Base-by-base conservation (phyloP, 2,113 vertebrate genomes). In the Pelusios castaneus region DNA sequence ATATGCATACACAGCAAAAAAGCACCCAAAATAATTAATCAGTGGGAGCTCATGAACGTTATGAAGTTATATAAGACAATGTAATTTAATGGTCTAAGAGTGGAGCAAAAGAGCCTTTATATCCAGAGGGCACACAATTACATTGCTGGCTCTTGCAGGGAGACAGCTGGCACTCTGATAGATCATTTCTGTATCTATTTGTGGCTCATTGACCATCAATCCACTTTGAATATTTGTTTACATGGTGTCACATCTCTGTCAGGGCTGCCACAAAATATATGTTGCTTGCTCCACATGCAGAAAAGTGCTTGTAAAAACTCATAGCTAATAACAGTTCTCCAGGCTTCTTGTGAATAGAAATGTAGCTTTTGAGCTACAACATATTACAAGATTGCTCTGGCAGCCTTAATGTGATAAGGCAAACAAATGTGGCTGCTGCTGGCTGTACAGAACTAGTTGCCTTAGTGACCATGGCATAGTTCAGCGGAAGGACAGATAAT, bases 381-480 rank as follows among this genome's bases (percentile, higher is more conserved):
- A 8, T 90, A 94, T 89, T 60, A 7, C 78, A 54, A 5, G 22
- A 3, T 45, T 90, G 93, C 43, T n/a, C 93, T 81, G 87, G 75
- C 58, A 75, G 83, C 80, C 54, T 85, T 77, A 45, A 91, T 41
- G 22, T 73, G 82, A 76, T 84, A 88, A 84, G 55, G 76, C 76
- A 56, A 93, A 84, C 84, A 91, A 95, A 80, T 21, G 56, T 6
- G 29, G 52, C 63, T 94, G 82, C 85, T 82, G 34, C 70, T 29
- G 55, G 22, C 34, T 91, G 85, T 84, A 84, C 22, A 10, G 47
- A n/a, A 41, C 22, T 79, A 29, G 96, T 96, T 95, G 89, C 92
- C 91, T 81, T 95, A 92, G 96, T 80, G 95, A 96, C 96, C 78
- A 51, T 1, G 2, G 34, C 80, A 51, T 38, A 47, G 82, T 79